These are phyloP conservation scores for Sinodicranocentrus sp. DNA, from an alignment of 2,888 invertebrate species.

Conservation along the genomic window DNA sequence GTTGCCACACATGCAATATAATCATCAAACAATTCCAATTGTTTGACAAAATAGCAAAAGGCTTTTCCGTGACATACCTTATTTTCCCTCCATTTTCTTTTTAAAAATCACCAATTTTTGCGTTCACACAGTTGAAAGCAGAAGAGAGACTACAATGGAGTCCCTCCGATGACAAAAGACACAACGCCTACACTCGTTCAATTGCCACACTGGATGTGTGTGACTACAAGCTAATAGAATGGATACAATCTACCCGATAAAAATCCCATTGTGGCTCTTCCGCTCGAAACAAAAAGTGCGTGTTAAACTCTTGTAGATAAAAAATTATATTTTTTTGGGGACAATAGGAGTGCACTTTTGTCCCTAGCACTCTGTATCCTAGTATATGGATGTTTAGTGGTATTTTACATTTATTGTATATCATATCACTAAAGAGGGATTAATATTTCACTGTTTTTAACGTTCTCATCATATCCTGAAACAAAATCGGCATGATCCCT, in stretches of 20 bases:
- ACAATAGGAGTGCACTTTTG: constrained; percentile 26
- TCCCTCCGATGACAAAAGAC: constrained; percentile 48
- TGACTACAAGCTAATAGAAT: background rate
- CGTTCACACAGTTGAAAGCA: constrained; percentile 52
- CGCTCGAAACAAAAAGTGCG: constrained; percentile 60
- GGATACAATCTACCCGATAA: constrained; percentile 30
- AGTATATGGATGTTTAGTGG: background rate
- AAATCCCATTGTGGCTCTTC: constrained; percentile 60
- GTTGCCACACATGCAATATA: background rate
- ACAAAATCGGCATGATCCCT: constrained; percentile 40
- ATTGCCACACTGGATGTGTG: constrained; percentile 22
- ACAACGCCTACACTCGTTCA: constrained; percentile 48
- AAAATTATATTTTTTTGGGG: constrained; percentile 56
- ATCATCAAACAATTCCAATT: background rate
- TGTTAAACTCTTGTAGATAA: constrained; percentile 65
- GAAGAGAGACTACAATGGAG: background rate
- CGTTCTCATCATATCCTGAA: constrained; percentile 23
- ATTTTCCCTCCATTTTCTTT: constrained; percentile 46
- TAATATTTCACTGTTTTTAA: constrained; percentile 42
- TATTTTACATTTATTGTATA: background rate
- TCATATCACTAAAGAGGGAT: constrained; percentile 15
- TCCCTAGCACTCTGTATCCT: background rate
- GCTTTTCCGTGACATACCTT: constrained; percentile 44
- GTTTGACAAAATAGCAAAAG: too few species aligned
- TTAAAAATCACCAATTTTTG: constrained; percentile 47